Evolutionary conservation across 1,140 invertebrate genomes (phyloP).

Genomic region (Tetragnatha versicolor): DNA sequence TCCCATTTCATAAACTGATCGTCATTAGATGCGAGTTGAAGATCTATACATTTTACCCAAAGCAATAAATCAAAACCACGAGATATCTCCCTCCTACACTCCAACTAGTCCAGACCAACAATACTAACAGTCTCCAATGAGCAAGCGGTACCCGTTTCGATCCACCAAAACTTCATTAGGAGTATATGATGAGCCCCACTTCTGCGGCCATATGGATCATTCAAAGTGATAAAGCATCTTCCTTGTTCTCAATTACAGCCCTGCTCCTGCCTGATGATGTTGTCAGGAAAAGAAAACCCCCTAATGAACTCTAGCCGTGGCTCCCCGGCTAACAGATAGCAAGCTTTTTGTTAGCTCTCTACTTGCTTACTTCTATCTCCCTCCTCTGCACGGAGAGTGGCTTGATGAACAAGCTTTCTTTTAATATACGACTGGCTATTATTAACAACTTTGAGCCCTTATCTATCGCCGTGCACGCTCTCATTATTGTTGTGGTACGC

Average conservation of each 20-base stretch:
- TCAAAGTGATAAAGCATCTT: conserved; percentile 28
- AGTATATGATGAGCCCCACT: background rate
- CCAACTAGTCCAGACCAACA: background rate
- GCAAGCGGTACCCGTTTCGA: background rate
- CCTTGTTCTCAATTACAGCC: conserved; percentile 34
- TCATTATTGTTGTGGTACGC: too few species aligned
- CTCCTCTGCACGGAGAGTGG: background rate
- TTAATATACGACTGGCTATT: too few species aligned
- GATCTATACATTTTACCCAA: background rate
- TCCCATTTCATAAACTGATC: background rate
- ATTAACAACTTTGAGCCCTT: too few species aligned
- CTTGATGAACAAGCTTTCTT: background rate
- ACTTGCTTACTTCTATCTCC: too few species aligned
- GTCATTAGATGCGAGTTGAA: background rate
- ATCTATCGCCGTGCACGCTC: too few species aligned
- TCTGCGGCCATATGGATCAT: background rate
- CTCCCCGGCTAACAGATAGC: background rate
- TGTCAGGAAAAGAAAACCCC: conserved; percentile 18
- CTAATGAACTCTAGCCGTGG: conserved; percentile 12
- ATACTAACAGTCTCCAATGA: background rate
- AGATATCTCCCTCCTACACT: too few species aligned
- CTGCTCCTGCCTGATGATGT: conserved; percentile 1
- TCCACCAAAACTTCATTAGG: background rate
- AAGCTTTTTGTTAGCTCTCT: background rate
- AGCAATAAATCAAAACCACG: background rate